These are phyloP conservation scores for Hippoglossus hippoglossus DNA, from an alignment of 2,797 vertebrate genomes.

Conservation along the genomic window DNA sequence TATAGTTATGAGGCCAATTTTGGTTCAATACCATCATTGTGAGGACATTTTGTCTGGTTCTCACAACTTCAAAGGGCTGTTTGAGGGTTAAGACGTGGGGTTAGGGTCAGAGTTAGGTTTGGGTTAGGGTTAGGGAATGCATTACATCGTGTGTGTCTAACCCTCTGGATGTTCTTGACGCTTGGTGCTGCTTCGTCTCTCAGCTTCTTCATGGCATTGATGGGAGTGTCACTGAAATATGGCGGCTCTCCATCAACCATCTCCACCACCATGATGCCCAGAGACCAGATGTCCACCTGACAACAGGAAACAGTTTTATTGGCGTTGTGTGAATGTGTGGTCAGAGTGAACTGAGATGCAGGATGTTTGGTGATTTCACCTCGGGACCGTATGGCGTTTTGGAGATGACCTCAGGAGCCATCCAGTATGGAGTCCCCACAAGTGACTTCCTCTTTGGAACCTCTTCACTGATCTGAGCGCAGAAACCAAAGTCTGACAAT, in stretches of 20 bases:
- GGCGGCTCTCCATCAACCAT: slow-evolving; percentile 98
- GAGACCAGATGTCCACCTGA: slow-evolving; percentile 96
- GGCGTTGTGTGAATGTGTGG: no score
- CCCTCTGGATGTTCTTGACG: slow-evolving; percentile 89
- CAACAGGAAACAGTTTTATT: not conserved
- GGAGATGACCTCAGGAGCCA: slow-evolving; percentile 93
- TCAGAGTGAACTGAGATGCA: no score
- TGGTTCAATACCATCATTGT: no score
- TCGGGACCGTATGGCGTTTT: slow-evolving; percentile 92
- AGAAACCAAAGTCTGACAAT: slow-evolving; percentile 97
- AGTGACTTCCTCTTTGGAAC: slow-evolving; percentile 95
- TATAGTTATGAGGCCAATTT: no score
- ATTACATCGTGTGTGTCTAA: slow-evolving; percentile 57
- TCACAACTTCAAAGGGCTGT: no score
- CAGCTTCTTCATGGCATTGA: slow-evolving; percentile 94
- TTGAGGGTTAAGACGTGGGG: no score
- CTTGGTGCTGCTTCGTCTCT: slow-evolving; percentile 90
- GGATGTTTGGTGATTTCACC: slow-evolving; percentile 76
- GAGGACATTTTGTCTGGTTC: no score
- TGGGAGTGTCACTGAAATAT: slow-evolving; percentile 94
- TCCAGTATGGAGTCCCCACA: slow-evolving; percentile 95
- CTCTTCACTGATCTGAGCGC: slow-evolving; percentile 96
- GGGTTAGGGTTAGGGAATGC: no score
- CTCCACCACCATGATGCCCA: slow-evolving; percentile 98
- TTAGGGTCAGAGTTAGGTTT: no score